These are phyloP conservation scores for Sarcophaga carnaria DNA, from an alignment of 2,888 invertebrate genomes.

Conservation along the genomic window DNA sequence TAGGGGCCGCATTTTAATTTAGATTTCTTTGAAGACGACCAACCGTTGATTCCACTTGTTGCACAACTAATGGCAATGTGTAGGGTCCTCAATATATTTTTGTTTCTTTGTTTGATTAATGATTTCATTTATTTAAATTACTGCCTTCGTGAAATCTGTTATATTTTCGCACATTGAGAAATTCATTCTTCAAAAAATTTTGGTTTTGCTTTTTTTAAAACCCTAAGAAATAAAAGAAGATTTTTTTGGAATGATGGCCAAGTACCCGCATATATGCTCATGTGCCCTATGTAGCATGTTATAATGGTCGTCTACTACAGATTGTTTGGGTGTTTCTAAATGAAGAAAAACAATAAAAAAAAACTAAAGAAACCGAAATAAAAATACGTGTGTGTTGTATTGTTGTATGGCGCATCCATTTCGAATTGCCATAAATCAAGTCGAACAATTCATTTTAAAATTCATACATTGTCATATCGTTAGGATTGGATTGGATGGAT, in stretches of 20 bases:
- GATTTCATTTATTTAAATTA: not conserved
- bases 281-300: not conserved
- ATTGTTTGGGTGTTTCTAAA: conserved; percentile 56
- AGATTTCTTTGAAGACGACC: too few relatives aligned
- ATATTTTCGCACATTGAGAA: conserved; percentile 19
- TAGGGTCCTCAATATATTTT: too few relatives aligned
- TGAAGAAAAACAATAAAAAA: conserved; percentile 22
- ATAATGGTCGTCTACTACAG: not conserved
- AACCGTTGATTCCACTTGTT: too few relatives aligned
- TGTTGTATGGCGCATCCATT: conserved; percentile 62
- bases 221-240: conserved; percentile 17
- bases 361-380: not conserved
- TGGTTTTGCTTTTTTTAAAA: not conserved
- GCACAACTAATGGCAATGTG: too few relatives aligned
- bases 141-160: not conserved
- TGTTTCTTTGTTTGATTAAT: too few relatives aligned
- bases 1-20: too few relatives aligned
- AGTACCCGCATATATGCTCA: conserved; percentile 39
- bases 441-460: conserved; percentile 76
- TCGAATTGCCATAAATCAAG: conserved; percentile 75
- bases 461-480: conserved; percentile 78
- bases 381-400: conserved; percentile 53
- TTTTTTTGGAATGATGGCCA: conserved; percentile 1
- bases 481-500: conserved; percentile 74
- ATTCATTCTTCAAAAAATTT: not conserved